A percentile compares a stretch with the other conserved stretches of the same genome.
These are phyloP conservation scores for Sicus ferrugineus DNA, from an alignment of 2,888 invertebrate species.

Conservation along the genomic window DNA sequence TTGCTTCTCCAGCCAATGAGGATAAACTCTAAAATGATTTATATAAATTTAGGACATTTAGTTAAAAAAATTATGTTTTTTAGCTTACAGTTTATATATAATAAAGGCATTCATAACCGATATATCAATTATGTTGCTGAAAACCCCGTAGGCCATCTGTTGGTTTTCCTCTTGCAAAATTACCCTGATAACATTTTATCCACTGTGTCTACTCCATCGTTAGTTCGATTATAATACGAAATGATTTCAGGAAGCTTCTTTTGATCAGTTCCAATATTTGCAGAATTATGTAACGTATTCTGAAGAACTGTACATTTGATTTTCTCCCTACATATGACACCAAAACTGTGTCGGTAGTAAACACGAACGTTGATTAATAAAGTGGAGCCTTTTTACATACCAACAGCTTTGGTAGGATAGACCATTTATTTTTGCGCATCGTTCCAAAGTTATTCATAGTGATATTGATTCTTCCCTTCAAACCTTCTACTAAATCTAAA, in stretches of 20 bases:
- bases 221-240: conserved; percentile 4
- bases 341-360: no score
- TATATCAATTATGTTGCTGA: conserved; percentile 35
- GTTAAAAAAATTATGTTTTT: not conserved
- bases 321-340: not conserved
- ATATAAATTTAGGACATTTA: not conserved
- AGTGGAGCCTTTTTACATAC: not conserved
- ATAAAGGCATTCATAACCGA: conserved; percentile 32
- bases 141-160: conserved; percentile 36
- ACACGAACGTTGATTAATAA: not conserved
- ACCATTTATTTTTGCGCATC: not conserved
- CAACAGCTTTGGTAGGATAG: not conserved
- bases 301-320: not conserved
- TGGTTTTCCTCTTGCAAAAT: conserved; percentile 33
- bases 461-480: not conserved
- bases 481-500: not conserved
- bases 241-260: conserved; percentile 4
- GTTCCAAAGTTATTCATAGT: not conserved
- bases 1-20: conserved; percentile 1
- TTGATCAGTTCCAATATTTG: not conserved
- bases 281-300: not conserved
- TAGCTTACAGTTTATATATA: not conserved
- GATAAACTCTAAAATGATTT: not conserved
- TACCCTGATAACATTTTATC: conserved; percentile 33
- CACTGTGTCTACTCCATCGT: conserved; percentile 35